Conservation (phyloP, 35 echinoderm and acorn worm species). For the Eucidaris tribuloides region DNA sequence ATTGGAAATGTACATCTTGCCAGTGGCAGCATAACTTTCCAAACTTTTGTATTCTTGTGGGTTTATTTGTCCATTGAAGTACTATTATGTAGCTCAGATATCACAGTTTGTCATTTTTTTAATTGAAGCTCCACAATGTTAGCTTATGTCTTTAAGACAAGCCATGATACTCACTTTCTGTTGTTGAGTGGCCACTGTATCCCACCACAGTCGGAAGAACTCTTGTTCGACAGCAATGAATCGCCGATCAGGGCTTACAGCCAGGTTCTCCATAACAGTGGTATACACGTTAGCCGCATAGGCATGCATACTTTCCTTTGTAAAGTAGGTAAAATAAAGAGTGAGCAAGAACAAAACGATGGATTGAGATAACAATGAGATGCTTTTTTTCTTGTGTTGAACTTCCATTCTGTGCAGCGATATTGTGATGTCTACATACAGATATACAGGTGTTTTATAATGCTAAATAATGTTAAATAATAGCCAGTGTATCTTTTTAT, state of each 20-base stretch:
- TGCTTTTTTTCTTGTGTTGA: no score
- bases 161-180: conserved; percentile 46
- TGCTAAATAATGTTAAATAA: no score
- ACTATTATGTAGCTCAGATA: no score
- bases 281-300: conserved; percentile 70
- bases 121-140: not conserved
- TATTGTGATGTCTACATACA: no score
- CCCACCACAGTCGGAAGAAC: conserved; percentile 74
- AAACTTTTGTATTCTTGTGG: no score
- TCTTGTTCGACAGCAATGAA: conserved; percentile 80
- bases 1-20: not conserved
- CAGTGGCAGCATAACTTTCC: no score
- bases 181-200: conserved; percentile 23
- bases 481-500: no score
- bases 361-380: no score
- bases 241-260: not conserved
- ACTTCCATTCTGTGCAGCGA: no score
- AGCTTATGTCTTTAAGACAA: not conserved
- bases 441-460: no score
- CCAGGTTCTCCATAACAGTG: conserved; percentile 46
- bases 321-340: not conserved
- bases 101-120: no score
- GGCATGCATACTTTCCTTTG: conserved; percentile 50
- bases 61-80: not conserved
- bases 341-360: not conserved